Evolutionary conservation across 2,888 invertebrate genomes (phyloP), one percentile per base, ranked within the genome.

Genomic region (Onchidella celtica): DNA sequence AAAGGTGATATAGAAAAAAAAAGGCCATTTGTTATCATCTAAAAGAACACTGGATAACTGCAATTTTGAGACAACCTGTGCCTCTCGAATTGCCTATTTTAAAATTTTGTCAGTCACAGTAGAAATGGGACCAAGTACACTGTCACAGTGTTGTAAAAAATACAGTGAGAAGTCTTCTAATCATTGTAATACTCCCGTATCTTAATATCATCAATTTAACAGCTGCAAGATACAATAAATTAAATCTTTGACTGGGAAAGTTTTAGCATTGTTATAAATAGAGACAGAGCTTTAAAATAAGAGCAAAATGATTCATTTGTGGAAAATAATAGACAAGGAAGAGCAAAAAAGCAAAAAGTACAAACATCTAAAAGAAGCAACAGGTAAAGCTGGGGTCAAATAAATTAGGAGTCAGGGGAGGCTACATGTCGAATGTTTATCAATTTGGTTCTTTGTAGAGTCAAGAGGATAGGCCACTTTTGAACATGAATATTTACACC

Each of bases 401-500:
- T 9, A 69, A 24, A 6, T 47, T 40, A 40, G 17, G 55, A 29
- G 21, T n/a, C n/a, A n/a, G 27, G 74, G 32, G 29, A 21, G 27
- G 38, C 63, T 29, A 74, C 1, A 29, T 40, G 36, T 74, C 27
- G 27, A 63, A 63, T 74, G 63, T 74, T 63, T 21, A 36, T 34
- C n/a, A 40, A 47, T 73, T 73, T 69, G 73, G 73, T 73, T 73
- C 74, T 74, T 74, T 63, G 38, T 40, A 34, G 61, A 73, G 38
- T n/a, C 24, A 34, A 73, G 59, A 57, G n/a, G 55, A 34, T 32
- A 29, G 40, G 38, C 63, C 27, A 63, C 59, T 40, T 63, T 63
- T 74, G 38, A 61, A 24, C n/a, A 2, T 32, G 24, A 59, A 63
- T 38, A 32, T 34, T 34, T 27, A 29, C n/a, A n/a, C n/a, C n/a